A percentile compares a stretch with the other conserved stretches of the same genome.
Conservation (phyloP, 2,888 invertebrate species). For the Sarcophaga rosellei region DNA sequence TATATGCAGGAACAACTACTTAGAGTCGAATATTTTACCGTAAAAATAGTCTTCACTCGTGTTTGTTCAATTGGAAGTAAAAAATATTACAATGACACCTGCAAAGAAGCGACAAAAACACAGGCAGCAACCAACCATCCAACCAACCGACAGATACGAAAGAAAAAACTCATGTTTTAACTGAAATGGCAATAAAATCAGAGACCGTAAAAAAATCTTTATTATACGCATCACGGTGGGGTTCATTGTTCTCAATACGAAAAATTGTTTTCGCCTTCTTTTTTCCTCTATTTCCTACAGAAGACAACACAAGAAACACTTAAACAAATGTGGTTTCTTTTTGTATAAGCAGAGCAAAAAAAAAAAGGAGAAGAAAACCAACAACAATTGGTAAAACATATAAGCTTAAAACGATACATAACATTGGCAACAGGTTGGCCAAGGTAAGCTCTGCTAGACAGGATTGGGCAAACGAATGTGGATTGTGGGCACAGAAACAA, state of each 20-base stretch:
- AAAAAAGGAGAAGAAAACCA: background rate
- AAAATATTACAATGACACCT: slow-evolving; percentile 47
- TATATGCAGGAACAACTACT: background rate
- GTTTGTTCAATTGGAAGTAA: slow-evolving; percentile 39
- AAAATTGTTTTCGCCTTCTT: background rate
- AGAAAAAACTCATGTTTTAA: slow-evolving; percentile 18
- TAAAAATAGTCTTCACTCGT: slow-evolving; percentile 3
- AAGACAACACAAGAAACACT: slow-evolving; percentile 28
- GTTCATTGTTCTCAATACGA: background rate
- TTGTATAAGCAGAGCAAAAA: slow-evolving; percentile 3
- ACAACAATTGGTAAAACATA: background rate
- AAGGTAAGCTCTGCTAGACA: background rate
- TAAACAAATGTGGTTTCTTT: slow-evolving; percentile 41
- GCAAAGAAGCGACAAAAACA: slow-evolving; percentile 8
- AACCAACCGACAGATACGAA: slow-evolving; percentile 22
- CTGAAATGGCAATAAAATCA: slow-evolving; percentile 49
- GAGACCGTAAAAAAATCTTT: slow-evolving; percentile 33
- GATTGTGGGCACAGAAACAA: background rate
- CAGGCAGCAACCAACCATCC: background rate
- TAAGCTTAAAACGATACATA: background rate
- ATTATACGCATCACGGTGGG: slow-evolving; percentile 27
- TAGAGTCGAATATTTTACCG: background rate
- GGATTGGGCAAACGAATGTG: background rate
- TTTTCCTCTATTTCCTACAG: background rate
- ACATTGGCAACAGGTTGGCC: slow-evolving; percentile 35